Conservation (phyloP, 2,113 vertebrate species). For the Myotis brandtii region DNA sequence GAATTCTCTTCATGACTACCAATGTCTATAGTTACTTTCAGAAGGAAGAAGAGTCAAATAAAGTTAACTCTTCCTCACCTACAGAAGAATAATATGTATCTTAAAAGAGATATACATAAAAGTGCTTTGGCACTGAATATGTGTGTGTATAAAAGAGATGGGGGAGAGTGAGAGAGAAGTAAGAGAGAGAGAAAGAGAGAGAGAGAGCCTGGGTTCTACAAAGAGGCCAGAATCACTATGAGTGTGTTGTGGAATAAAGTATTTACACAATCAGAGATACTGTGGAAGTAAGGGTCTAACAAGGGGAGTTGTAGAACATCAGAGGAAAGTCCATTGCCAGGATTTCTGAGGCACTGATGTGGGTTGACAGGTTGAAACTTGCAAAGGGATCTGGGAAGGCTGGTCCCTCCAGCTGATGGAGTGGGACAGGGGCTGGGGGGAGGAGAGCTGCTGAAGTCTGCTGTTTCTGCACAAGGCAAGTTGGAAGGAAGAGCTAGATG, state of each 20-base stretch:
- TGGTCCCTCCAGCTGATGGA: background rate
- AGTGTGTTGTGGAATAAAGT: background rate
- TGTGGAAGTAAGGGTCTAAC: background rate
- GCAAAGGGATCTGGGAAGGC: background rate
- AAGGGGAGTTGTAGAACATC: background rate
- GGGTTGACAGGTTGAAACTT: background rate
- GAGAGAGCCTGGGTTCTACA: background rate
- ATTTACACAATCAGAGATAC: background rate
- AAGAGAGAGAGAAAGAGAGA: background rate
- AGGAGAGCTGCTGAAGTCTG: background rate
- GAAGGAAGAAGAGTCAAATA: background rate
- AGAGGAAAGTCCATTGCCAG: background rate
- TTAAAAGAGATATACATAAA: background rate
- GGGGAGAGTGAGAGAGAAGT: background rate
- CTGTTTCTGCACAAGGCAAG: background rate
- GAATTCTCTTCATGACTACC: background rate
- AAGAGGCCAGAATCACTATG: background rate
- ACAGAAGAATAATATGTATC: background rate
- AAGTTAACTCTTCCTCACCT: background rate
- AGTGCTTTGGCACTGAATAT: background rate
- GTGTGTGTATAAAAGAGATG: no score
- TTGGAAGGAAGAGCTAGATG: background rate
- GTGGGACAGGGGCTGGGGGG: fast-evolving
- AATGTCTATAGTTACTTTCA: background rate
- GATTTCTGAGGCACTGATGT: background rate